Percentiles rank a stretch among this genome's conserved stretches.
Conservation (phyloP, 2,888 invertebrate genomes). For the Drosophila gaucha region DNA sequence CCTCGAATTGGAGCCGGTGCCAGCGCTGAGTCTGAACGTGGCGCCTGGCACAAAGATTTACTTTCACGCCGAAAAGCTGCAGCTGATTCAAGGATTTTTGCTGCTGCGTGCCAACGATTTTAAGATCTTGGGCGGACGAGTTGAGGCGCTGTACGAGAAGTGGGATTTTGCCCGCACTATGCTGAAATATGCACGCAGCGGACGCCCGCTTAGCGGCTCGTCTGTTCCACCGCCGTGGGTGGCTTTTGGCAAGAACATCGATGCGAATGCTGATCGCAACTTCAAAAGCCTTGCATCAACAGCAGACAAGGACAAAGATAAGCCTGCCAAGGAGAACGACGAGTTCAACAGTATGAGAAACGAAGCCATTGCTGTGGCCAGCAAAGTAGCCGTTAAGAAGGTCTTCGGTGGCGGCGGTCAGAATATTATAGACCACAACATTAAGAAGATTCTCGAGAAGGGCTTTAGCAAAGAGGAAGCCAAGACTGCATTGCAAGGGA, state of each 20-base stretch:
- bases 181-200: constrained; percentile 86
- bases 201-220: constrained; percentile 85
- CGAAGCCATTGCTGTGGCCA: constrained; percentile 95
- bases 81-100: constrained; percentile 90
- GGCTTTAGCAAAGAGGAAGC: constrained; percentile 92
- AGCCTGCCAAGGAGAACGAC: constrained; percentile 88
- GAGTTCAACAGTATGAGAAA: constrained; percentile 96
- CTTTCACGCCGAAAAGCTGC: constrained; percentile 86
- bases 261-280: constrained; percentile 86
- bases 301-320: constrained; percentile 86
- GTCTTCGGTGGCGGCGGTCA: constrained; percentile 88
- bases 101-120: constrained; percentile 89
- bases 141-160: constrained; percentile 92
- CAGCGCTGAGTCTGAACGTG: constrained; percentile 90
- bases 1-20: constrained; percentile 90
- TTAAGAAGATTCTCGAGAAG: constrained; percentile 92
- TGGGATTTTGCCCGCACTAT: constrained; percentile 92
- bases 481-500: constrained; percentile 89
- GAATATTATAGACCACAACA: constrained; percentile 90
- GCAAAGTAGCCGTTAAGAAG: constrained; percentile 88
- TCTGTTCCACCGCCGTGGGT: constrained; percentile 97
- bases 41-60: constrained; percentile 95
- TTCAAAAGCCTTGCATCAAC: constrained; percentile 89
- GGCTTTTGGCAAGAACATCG: constrained; percentile 92
- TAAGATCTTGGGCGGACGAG: constrained; percentile 93